These are phyloP conservation scores for Taurulus bubalis DNA, from an alignment of 2,113 vertebrate genomes.

Conservation along the genomic window DNA sequence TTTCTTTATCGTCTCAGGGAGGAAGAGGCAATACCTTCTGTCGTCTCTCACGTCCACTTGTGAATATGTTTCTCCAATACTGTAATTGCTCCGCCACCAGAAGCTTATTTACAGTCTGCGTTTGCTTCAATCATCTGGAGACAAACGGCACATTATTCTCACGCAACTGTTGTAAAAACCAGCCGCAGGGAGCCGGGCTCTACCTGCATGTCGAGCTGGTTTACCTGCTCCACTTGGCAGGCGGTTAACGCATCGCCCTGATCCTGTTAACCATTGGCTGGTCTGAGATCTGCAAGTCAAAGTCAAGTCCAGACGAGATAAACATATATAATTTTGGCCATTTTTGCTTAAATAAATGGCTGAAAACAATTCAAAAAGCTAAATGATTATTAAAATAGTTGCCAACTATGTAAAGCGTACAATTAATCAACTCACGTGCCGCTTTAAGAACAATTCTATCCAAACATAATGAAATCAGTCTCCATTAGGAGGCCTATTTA, in stretches of 20 bases:
- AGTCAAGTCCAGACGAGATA: too few species aligned
- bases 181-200: neutral
- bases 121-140: neutral
- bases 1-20: neutral
- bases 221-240: neutral
- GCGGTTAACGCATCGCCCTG: neutral
- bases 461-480: neutral
- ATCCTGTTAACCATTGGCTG: neutral
- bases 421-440: neutral
- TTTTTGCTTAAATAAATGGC: neutral
- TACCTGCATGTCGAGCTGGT: neutral
- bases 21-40: neutral
- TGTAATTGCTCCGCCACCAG: neutral
- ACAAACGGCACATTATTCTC: neutral
- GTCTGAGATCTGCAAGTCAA: too few species aligned
- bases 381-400: neutral
- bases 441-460: neutral
- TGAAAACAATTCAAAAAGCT: neutral
- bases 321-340: neutral
- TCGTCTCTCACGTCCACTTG: neutral
- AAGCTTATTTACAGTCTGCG: neutral
- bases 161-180: too few species aligned
- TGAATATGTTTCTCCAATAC: neutral
- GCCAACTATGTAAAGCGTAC: neutral
- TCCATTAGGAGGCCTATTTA: neutral